A percentile compares a stretch with the other conserved stretches of the same genome.
These are phyloP conservation scores for Pogoniulus pusillus DNA, from an alignment of 2,797 vertebrate genomes.

Conservation along the genomic window DNA sequence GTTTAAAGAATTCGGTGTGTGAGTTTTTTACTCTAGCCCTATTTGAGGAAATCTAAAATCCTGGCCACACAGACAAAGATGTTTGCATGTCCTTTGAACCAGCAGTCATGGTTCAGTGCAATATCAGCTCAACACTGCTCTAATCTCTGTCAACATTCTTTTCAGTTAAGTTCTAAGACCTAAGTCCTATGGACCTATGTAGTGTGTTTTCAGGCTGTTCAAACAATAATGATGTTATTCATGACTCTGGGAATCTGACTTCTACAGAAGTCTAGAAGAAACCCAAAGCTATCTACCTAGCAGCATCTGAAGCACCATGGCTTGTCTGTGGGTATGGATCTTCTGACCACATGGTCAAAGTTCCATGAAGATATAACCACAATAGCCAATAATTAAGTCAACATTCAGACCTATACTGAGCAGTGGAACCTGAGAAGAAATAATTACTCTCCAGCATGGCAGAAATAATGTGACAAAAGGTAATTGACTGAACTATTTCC, in stretches of 20 bases:
- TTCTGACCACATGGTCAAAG: not conserved
- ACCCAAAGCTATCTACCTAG: not conserved
- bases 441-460: not conserved
- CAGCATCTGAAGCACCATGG: not conserved
- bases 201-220: accelerated
- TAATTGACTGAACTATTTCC: not conserved
- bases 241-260: not conserved
- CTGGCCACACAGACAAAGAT: not conserved
- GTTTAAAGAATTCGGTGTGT: not conserved
- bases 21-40: not conserved
- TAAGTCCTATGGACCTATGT: not conserved
- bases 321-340: not conserved
- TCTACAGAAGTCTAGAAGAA: not conserved
- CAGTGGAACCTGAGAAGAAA: not conserved
- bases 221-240: not conserved
- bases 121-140: not conserved
- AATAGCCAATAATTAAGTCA: not conserved
- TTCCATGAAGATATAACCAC: not conserved
- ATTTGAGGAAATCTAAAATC: not conserved
- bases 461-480: not conserved
- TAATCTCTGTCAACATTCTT: not conserved
- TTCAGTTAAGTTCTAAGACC: not conserved
- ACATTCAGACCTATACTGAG: not conserved
- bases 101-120: not conserved
- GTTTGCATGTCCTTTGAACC: not conserved